Conservation (phyloP, 2,797 vertebrate species). For the Xiphophorus birchmanni region DNA sequence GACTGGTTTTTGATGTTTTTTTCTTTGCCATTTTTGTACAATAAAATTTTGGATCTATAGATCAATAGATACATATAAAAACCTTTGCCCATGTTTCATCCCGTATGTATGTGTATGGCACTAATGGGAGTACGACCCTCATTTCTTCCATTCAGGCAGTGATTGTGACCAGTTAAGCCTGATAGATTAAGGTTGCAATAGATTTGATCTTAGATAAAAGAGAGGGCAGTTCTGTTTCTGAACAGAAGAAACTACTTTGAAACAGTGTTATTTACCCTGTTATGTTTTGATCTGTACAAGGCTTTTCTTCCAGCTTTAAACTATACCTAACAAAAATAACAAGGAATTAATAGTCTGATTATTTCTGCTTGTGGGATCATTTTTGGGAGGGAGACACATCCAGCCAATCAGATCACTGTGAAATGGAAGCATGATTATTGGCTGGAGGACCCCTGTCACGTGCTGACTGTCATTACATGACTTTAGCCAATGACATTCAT, state of each 20-base stretch:
- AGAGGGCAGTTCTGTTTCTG: background rate
- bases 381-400: too few relatives aligned
- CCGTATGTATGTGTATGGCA: too few relatives aligned
- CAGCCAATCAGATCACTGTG: slow-evolving; percentile 45
- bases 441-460: slow-evolving; percentile 10
- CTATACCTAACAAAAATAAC: background rate
- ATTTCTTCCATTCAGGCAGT: too few relatives aligned
- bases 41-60: too few relatives aligned
- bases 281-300: background rate
- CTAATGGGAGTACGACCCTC: too few relatives aligned
- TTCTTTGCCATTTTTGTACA: too few relatives aligned
- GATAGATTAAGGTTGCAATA: too few relatives aligned
- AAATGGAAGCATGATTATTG: slow-evolving; percentile 48
- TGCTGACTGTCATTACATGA: background rate
- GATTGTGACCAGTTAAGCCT: too few relatives aligned
- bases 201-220: background rate
- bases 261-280: background rate
- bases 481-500: slow-evolving; percentile 18
- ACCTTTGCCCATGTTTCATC: too few relatives aligned
- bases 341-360: background rate
- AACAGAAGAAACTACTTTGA: background rate
- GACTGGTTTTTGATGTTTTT: too few relatives aligned
- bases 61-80: too few relatives aligned
- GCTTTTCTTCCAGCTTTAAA: background rate
- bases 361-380: background rate